These are phyloP conservation scores for Accipiter virgatus DNA, from an alignment of 2,113 vertebrate genomes.

Conservation along the genomic window DNA sequence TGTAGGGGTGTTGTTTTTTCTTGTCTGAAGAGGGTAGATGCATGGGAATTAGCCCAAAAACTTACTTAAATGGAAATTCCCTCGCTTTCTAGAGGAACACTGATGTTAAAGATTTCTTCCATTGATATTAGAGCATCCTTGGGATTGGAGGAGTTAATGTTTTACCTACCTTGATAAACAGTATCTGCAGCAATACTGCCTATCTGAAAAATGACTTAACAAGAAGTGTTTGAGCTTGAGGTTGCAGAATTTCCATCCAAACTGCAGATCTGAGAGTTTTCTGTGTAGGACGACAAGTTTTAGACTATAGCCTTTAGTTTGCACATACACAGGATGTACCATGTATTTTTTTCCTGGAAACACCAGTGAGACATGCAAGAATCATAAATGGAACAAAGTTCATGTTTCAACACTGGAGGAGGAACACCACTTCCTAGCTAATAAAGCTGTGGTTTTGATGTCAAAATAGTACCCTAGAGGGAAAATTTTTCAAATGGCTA, in stretches of 20 bases:
- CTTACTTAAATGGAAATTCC: neutral
- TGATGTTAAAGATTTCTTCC: neutral
- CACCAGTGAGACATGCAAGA: neutral
- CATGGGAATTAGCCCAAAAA: neutral
- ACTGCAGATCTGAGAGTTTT: neutral
- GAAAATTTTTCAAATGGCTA: neutral
- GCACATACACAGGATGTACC: neutral
- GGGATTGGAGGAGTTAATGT: neutral
- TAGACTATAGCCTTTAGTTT: neutral
- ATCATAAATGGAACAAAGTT: neutral
- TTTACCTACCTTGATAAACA: neutral
- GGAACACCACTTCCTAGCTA: neutral
- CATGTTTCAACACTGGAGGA: neutral
- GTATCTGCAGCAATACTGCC: neutral
- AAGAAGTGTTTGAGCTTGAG: neutral
- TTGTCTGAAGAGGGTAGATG: neutral
- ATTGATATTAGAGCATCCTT: neutral
- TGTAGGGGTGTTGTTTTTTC: neutral
- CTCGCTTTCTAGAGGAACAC: neutral
- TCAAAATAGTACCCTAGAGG: neutral
- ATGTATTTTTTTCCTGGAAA: conserved; percentile 15
- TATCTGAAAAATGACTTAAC: neutral
- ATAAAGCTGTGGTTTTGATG: neutral
- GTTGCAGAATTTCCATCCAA: neutral
- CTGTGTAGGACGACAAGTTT: neutral